Evolutionary conservation across 2,113 vertebrate species (phyloP), one percentile per base, ranked within the genome.

Genomic region (Carollia perspicillata): DNA sequence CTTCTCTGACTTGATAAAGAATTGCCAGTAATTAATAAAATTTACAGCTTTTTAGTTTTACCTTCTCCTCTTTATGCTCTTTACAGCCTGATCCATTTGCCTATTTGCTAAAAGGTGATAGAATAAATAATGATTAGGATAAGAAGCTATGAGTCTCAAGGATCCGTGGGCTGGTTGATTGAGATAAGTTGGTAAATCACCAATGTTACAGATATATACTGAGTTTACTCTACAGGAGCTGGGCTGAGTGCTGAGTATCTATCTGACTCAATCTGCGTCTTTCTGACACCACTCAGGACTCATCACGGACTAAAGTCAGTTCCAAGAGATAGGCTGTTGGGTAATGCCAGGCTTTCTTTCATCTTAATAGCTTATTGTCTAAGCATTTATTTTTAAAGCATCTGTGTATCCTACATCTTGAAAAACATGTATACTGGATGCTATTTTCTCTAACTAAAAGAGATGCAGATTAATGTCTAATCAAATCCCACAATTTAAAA

Each of bases 401-500:
- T 18, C 30, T 90, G 30, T 55, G 5, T 47, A 35, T 63, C 18
- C 17, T 60, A 69, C 13, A 47, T 75, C 42, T 86, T 74, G 16
- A 94, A 89, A 95, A 81, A 53, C 22, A 71, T 35, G 11, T 33
- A 22, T 20, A 75, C 69, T 47, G 35, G 30, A 85, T 91, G 12
- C 3, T 47, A 13, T 51, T 91, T 51, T 90, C 79, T 18, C 97
- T 95, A 81, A 86, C 20, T 63, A 30, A 42, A 40, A 93, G 42
- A 11, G 78, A 0, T 44, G 68, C 42, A 26, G 6, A 3, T 51
- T 80, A 68, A 89, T 95, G 89, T 93, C 30, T 95, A 93, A 96
- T 79, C 33, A 92, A 83, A 87, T 33, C 1, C 3, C 1, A 20
- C 11, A 72, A 40, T 85, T 93, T 97, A 84, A 77, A 97, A 97